Evolutionary conservation across 2,797 vertebrate species (phyloP).

Genomic region (Vespertilio murinus): DNA sequence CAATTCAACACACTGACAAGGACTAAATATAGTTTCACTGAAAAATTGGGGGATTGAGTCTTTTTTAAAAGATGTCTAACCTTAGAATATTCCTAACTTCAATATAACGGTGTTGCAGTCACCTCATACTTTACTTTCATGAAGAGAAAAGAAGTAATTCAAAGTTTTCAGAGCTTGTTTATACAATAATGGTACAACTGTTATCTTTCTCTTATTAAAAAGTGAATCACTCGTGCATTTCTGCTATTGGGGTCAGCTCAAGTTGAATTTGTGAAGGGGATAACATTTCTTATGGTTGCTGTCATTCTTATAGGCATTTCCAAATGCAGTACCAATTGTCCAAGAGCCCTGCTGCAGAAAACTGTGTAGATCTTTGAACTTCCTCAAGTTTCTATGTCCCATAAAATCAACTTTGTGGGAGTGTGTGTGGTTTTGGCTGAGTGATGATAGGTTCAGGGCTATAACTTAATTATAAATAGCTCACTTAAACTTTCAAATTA

Average conservation of each 20-base stretch:
- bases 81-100: conserved; percentile 7
- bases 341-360: neutral
- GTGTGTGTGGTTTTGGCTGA: neutral
- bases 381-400: neutral
- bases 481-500: neutral
- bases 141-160: conserved; percentile 11
- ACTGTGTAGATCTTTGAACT: neutral
- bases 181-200: neutral
- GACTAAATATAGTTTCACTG: conserved; percentile 50
- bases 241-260: neutral
- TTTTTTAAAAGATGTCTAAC: conserved; percentile 49
- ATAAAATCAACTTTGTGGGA: neutral
- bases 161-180: neutral
- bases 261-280: neutral
- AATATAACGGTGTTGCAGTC: neutral
- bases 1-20: conserved; percentile 53
- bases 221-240: neutral
- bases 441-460: neutral
- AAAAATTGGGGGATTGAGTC: conserved; percentile 14
- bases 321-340: neutral
- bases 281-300: neutral
- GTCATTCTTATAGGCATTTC: neutral
- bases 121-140: conserved; percentile 15
- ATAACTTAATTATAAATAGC: neutral
- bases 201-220: conserved; percentile 41